Conservation (phyloP, 2,888 invertebrate species). For the Troilus luridus region DNA sequence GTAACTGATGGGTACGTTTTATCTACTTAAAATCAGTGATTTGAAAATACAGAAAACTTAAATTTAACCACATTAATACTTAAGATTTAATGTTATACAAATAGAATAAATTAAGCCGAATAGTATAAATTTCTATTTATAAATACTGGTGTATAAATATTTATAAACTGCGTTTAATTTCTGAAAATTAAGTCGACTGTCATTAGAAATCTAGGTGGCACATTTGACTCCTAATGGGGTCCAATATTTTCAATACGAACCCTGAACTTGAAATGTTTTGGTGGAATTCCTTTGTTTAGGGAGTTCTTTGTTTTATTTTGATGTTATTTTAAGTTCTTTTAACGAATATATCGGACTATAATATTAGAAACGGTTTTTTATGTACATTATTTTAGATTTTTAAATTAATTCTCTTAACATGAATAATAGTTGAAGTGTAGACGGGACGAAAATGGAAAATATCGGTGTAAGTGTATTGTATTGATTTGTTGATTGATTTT, state of each 20-base stretch:
- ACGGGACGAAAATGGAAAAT: slow-evolving; percentile 43
- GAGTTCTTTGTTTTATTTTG: background rate
- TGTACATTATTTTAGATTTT: background rate
- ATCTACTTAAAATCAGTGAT: too few relatives aligned
- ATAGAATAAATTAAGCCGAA: too few relatives aligned
- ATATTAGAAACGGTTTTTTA: background rate
- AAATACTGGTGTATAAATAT: background rate
- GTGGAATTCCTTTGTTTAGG: background rate
- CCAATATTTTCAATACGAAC: slow-evolving; percentile 14
- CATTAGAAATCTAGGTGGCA: background rate
- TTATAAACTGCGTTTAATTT: background rate
- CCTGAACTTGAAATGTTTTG: slow-evolving; percentile 14
- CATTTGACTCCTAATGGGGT: background rate
- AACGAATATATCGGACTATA: background rate
- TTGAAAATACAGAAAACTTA: too few relatives aligned
- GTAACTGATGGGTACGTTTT: too few relatives aligned
- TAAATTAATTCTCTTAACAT: slow-evolving; percentile 12
- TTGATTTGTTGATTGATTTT: background rate
- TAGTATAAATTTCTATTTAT: too few relatives aligned
- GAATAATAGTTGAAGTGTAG: background rate
- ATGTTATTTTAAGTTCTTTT: too few relatives aligned
- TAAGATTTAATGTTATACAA: too few relatives aligned
- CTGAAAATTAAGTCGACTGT: background rate
- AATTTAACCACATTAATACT: too few relatives aligned
- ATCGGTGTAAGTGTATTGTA: slow-evolving; percentile 30